Evolutionary conservation across 2,113 vertebrate genomes (phyloP).

Genomic region (Turdus rufiventris): DNA sequence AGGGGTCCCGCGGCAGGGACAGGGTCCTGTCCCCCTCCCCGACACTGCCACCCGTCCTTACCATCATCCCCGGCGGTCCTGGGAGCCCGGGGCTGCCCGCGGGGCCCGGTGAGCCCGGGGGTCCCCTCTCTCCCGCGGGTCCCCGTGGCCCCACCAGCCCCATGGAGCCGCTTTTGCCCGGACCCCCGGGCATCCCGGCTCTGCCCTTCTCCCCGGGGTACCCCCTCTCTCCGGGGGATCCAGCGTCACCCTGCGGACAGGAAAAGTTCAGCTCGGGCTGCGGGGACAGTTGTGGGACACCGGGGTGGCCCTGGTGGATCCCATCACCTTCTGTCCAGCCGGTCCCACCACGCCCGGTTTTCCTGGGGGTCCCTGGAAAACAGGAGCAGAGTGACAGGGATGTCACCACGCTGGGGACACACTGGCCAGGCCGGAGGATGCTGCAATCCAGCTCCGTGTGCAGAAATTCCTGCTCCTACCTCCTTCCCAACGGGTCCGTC

Average conservation of each 20-base stretch:
- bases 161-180: slow-evolving; percentile 83
- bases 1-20: accelerated
- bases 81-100: slow-evolving; percentile 76
- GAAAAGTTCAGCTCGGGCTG: neutral
- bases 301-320: accelerated
- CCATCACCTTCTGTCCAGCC: slow-evolving; percentile 85
- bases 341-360: slow-evolving; percentile 77
- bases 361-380: slow-evolving; percentile 80
- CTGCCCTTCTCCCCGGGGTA: slow-evolving; percentile 87
- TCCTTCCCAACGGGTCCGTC: slow-evolving; percentile 1
- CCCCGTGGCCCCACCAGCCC: slow-evolving; percentile 83
- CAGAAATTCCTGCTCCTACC: neutral
- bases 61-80: slow-evolving; percentile 85
- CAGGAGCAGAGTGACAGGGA: neutral
- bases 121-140: slow-evolving; percentile 87
- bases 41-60: neutral
- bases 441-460: accelerated
- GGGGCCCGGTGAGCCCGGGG: slow-evolving; percentile 76
- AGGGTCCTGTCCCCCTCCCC: accelerated
- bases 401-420: neutral
- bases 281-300: accelerated
- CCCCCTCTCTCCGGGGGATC: slow-evolving; percentile 80
- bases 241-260: slow-evolving; percentile 81
- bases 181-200: slow-evolving; percentile 84
- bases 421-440: neutral